Base-by-base conservation (phyloP, 2,797 vertebrate genomes). In the Poeciliopsis presidionis region DNA sequence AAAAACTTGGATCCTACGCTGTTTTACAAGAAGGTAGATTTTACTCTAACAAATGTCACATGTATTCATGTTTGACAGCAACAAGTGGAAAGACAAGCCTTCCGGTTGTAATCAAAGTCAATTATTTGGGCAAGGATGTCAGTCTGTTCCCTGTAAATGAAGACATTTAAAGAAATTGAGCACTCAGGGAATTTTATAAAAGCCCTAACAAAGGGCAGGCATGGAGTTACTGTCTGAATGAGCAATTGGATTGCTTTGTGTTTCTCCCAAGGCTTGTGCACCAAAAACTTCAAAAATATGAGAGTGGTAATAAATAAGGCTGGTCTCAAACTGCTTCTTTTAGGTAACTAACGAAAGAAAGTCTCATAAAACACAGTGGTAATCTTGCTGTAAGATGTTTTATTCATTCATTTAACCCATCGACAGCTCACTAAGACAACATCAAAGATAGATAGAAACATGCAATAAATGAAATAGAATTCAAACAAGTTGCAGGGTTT, bases 211-310 rank as follows among this genome's bases (percentile, higher is more conserved):
- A 93, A 92, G 90, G 88, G 87, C 83, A 86, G 59, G 77, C 75
- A 76, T 81, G 79, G 80, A 88, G 78, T 87, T 91, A 82, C 85
- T 90, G 89, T 90, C 91, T 91, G 85, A 90, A 91, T 93, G 90
- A 94, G 90, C 93, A 91, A 93, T 92, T 87, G 85, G 84, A 90
- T 89, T 90, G 87, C 86, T 90, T 89, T 90, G 83, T 85, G 84
- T 91, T 91, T 91, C 78, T 94, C 93, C 90, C 92, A 85, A 59
- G 90, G 91, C 92, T 88, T 91, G 84, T 92, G 92, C 88, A 94
- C 91, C 86, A 89, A 90, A 92, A 92, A 90, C 90, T 91, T 92
- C 86, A 90, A 88, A 46, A 91, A 91, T 85, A 89, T 81, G 79
- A 85, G 83, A 79, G 81, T 87, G 85, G 88, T 18, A 78, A 86